Evolutionary conservation across 2,113 vertebrate species (phyloP), one percentile per base, ranked within the genome.

Genomic region (Sardina pilchardus): DNA sequence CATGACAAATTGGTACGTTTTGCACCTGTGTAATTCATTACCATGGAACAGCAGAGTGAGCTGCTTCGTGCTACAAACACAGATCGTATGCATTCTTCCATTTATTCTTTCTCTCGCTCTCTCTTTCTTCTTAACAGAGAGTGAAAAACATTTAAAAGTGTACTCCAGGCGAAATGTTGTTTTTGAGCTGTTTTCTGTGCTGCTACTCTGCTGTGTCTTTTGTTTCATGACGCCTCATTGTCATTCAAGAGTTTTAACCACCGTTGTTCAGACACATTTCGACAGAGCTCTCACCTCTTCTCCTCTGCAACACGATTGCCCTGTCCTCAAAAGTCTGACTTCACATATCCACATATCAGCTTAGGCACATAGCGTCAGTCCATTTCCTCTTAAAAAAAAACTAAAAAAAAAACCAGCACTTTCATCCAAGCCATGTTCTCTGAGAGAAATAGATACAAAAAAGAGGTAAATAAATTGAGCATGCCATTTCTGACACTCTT

Each of bases 21-120:
- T 63, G 59, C 59, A 63, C 59, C 59, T 63, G 59, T 63, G 59
- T 63, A 63, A 63, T 63, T 63, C 59, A 63, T 26, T 63, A 63
- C 59, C n/a, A n/a, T n/a, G 59, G 59, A 63, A 21, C 59, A 26
- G 59, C n/a, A 24, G 59, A 63, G 59, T 7, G 59, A 21, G 21
- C 0, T 8, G 24, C 24, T 9, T 63, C n/a, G n/a, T 9, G 24
- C 59, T 63, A 63, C n/a, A 63, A 63, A 63, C 59, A 63, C 59
- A 63, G 59, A 26, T n/a, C 59, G 8, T n/a, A 63, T 63, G n/a
- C 59, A 63, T 63, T 63, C 59, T 63, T 63, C 59, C 59, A n/a
- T 63, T 4, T 42, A 1, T 14, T 12, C 45, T 47, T 9, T 47
- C 45, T 47, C 45, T 45, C 44, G 44, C 48, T n/a, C 59, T 63